phyloP scores from a whole-genome alignment of 2,113 vertebrate genomes.

The Oncorhynchus masou region DNA sequence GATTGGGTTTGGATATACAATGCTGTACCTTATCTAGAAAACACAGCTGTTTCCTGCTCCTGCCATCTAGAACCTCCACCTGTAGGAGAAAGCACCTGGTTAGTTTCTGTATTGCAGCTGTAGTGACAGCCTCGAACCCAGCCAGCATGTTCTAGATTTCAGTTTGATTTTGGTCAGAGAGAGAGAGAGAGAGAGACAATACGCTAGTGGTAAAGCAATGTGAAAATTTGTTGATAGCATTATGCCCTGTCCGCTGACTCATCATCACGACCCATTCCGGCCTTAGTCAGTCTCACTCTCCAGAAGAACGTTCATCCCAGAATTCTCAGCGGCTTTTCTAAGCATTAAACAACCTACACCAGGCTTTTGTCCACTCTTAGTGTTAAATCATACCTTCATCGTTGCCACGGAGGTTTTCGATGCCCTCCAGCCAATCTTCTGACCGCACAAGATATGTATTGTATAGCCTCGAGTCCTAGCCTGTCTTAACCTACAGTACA shows the following conservation, averaged over 20 bases:
- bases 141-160: too few relatives aligned
- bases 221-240: background rate
- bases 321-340: too few relatives aligned
- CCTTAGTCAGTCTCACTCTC: background rate
- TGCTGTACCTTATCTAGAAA: conserved; percentile 81
- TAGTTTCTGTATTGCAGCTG: background rate
- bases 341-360: too few relatives aligned
- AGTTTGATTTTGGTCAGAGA: too few relatives aligned
- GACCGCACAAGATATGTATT: background rate
- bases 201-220: background rate
- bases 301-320: too few relatives aligned
- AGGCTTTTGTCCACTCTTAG: background rate
- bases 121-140: background rate
- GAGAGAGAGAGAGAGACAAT: too few relatives aligned
- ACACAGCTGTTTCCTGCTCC: conserved; percentile 78
- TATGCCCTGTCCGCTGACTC: background rate
- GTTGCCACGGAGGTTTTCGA: background rate
- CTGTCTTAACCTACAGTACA: background rate
- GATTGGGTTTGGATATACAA: background rate
- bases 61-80: conserved; percentile 81
- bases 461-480: background rate
- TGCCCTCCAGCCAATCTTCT: background rate
- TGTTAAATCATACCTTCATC: background rate
- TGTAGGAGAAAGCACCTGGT: conserved; percentile 34
- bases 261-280: background rate